phyloP scores from a whole-genome alignment of 2,888 invertebrate species.

The Nomada lathburiana region DNA sequence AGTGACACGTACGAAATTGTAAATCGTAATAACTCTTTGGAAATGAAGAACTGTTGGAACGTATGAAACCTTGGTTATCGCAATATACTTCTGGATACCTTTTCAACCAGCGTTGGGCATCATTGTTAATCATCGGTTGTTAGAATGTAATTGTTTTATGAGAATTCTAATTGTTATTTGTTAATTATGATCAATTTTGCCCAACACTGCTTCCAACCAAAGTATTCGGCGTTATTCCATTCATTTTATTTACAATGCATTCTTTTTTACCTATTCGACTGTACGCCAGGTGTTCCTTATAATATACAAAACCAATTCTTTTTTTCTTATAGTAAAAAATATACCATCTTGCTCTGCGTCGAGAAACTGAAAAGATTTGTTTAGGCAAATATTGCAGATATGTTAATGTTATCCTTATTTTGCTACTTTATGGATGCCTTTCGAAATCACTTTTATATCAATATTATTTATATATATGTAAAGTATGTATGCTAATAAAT shows the following conservation, averaged over 20 bases:
- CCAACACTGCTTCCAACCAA: too few relatives aligned
- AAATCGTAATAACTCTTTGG: constrained; percentile 55
- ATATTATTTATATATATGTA: too few relatives aligned
- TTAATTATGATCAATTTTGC: too few relatives aligned
- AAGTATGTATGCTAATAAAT: constrained; percentile 45
- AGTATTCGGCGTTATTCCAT: constrained; percentile 53
- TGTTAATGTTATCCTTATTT: constrained; percentile 60
- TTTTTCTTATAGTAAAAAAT: constrained; percentile 57
- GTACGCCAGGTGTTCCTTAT: constrained; percentile 11
- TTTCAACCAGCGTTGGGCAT: constrained; percentile 36
- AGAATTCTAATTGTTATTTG: too few relatives aligned
- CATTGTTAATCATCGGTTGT: too few relatives aligned
- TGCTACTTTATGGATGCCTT: constrained; percentile 50
- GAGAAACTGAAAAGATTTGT: constrained; percentile 58
- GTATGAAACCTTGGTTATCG: constrained; percentile 33
- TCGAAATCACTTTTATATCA: constrained; percentile 31
- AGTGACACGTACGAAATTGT: constrained; percentile 63
- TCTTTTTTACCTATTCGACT: constrained; percentile 2
- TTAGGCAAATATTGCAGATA: constrained; percentile 65
- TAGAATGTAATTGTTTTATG: too few relatives aligned
- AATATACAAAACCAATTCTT: constrained; percentile 34
- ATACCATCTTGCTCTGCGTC: constrained; percentile 50
- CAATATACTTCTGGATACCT: constrained; percentile 33
- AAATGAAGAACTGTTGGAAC: constrained; percentile 52
- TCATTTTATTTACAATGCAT: constrained; percentile 41